Percentiles rank a stretch among this genome's conserved stretches.
Evolutionary conservation across 2,797 vertebrate species (phyloP).

Genomic region (Gallinago nigripennis): DNA sequence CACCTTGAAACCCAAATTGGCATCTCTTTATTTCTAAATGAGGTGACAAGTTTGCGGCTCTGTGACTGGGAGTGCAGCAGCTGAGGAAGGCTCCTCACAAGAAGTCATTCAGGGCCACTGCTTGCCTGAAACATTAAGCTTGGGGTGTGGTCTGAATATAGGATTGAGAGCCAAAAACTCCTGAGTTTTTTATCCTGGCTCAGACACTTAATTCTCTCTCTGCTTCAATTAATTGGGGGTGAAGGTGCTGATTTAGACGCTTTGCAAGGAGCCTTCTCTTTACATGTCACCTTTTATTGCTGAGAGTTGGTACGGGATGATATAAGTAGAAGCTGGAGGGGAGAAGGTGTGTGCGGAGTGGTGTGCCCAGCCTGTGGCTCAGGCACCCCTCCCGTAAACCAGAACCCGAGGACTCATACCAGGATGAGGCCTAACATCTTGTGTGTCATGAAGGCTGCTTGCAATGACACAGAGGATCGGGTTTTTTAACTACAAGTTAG

Average conservation of each 20-base stretch:
- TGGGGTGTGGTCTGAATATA: neutral
- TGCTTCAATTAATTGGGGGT: neutral
- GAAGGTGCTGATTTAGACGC: neutral
- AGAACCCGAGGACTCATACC: neutral
- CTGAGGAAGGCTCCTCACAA: neutral
- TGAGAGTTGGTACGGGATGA: neutral
- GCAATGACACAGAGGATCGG: neutral
- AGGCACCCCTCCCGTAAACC: neutral
- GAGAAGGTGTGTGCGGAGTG: neutral
- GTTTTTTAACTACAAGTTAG: neutral
- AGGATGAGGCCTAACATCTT: neutral
- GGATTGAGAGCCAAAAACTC: neutral
- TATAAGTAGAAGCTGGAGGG: neutral
- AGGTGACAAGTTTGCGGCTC: neutral
- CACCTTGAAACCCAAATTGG: neutral
- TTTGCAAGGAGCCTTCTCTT: neutral
- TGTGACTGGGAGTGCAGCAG: neutral
- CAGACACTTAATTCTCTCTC: neutral
- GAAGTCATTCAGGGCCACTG: neutral
- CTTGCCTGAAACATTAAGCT: neutral
- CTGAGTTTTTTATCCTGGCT: constrained; percentile 30
- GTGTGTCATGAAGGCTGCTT: neutral
- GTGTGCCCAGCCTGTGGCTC: neutral
- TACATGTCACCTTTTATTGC: neutral
- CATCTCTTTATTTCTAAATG: neutral